phyloP scores from a whole-genome alignment of 2,797 vertebrate genomes.

The Crenuchus spilurus region DNA sequence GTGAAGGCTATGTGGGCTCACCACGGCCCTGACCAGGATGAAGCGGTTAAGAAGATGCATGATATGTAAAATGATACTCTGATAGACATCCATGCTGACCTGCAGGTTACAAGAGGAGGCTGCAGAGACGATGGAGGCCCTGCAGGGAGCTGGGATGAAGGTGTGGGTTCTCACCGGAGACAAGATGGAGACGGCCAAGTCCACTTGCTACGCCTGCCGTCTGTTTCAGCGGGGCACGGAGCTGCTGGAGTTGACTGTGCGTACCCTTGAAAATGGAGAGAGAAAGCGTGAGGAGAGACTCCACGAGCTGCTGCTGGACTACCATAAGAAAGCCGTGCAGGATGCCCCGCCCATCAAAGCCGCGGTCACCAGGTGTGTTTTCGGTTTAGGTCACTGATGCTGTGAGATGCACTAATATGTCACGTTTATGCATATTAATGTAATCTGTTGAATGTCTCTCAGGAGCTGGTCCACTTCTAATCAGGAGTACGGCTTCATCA shows the following conservation, averaged over 20 bases:
- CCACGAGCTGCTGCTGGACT: slow-evolving; percentile 89
- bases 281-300: slow-evolving; percentile 84
- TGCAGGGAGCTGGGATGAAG: slow-evolving; percentile 93
- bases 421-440: background rate
- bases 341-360: slow-evolving; percentile 80
- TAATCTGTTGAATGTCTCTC: slow-evolving; percentile 22
- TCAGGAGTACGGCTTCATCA: slow-evolving; percentile 92
- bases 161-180: slow-evolving; percentile 97
- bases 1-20: too few species aligned
- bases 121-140: slow-evolving; percentile 92
- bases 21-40: too few species aligned
- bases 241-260: slow-evolving; percentile 89
- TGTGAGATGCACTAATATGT: too few species aligned
- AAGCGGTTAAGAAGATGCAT: too few species aligned
- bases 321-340: slow-evolving; percentile 87
- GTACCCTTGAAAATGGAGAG: slow-evolving; percentile 78
- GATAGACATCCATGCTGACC: too few species aligned
- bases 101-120: slow-evolving; percentile 92
- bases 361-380: slow-evolving; percentile 83
- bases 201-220: slow-evolving; percentile 94
- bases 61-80: too few species aligned
- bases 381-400: too few species aligned
- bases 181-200: slow-evolving; percentile 98
- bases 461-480: slow-evolving; percentile 86
- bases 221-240: slow-evolving; percentile 92